A percentile compares a stretch with the other conserved stretches of the same genome.
phyloP scores from a whole-genome alignment of 2,113 vertebrate species.

The Serinus canaria region DNA sequence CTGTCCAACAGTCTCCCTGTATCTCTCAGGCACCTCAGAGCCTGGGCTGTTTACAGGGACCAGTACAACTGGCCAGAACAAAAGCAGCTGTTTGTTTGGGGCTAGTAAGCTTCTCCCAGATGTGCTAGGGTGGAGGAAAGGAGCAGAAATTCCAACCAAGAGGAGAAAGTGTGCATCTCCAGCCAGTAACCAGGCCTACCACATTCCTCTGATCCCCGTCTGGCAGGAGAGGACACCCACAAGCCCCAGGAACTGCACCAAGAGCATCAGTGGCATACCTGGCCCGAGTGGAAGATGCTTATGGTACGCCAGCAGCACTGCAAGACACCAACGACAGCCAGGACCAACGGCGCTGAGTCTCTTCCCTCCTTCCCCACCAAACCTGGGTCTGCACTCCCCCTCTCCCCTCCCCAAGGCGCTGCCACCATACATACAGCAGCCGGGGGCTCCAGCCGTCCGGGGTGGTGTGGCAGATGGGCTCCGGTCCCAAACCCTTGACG shows the following conservation, averaged over 20 bases:
- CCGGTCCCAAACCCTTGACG: background rate
- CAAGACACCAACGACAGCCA: background rate
- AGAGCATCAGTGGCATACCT: background rate
- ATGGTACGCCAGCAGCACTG: accelerated
- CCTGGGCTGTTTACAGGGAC: background rate
- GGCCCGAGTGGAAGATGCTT: accelerated
- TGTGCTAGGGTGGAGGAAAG: background rate
- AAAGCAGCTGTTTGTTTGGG: background rate
- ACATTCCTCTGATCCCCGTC: background rate
- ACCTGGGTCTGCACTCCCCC: background rate
- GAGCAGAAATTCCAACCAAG: background rate
- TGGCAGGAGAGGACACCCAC: background rate
- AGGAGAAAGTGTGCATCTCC: background rate
- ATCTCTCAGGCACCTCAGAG: background rate
- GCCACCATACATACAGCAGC: slow-evolving; percentile 82
- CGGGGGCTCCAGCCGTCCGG: slow-evolving; percentile 78
- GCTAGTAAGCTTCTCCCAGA: background rate
- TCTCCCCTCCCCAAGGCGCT: background rate
- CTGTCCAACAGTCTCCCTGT: accelerated
- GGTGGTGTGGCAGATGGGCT: background rate
- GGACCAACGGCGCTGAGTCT: accelerated
- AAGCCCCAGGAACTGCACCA: background rate
- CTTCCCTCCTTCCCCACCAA: background rate
- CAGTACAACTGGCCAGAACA: background rate
- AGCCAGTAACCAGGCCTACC: background rate